phyloP scores from a whole-genome alignment of 1,140 invertebrate genomes.

The Drosophila asahinai region DNA sequence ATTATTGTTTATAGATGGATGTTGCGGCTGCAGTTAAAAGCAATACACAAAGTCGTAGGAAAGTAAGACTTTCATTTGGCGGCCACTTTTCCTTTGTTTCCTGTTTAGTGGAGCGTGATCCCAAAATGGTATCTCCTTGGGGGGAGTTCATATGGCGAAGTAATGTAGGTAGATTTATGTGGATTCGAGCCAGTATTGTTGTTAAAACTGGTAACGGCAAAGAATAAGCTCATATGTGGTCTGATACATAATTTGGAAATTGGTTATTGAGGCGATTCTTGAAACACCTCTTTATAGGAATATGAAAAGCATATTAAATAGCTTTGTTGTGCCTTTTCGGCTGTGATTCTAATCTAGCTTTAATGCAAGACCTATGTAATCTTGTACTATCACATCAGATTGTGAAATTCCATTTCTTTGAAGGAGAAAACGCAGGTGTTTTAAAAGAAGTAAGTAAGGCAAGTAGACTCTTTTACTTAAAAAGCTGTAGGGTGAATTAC shows the following conservation, averaged over 20 bases:
- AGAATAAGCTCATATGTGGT: background rate
- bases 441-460: background rate
- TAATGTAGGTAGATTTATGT: constrained; percentile 15
- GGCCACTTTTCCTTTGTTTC: constrained; percentile 43
- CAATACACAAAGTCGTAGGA: constrained; percentile 31
- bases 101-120: constrained; percentile 55
- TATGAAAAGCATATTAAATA: background rate
- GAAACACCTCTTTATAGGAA: background rate
- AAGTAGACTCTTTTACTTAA: background rate
- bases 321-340: background rate
- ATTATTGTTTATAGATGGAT: constrained; percentile 79
- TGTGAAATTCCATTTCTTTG: background rate
- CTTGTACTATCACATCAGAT: background rate
- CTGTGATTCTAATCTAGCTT: background rate
- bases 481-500: background rate
- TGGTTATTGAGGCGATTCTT: background rate
- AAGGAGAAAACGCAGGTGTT: background rate
- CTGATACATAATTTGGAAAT: background rate
- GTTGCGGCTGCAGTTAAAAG: constrained; percentile 77
- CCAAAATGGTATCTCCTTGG: constrained; percentile 34
- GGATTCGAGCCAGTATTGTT: background rate
- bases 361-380: background rate
- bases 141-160: background rate
- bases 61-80: constrained; percentile 48
- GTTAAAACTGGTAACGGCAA: constrained; percentile 8